Conservation (phyloP, 2,888 invertebrate genomes). For the Sabatieria punctata region DNA sequence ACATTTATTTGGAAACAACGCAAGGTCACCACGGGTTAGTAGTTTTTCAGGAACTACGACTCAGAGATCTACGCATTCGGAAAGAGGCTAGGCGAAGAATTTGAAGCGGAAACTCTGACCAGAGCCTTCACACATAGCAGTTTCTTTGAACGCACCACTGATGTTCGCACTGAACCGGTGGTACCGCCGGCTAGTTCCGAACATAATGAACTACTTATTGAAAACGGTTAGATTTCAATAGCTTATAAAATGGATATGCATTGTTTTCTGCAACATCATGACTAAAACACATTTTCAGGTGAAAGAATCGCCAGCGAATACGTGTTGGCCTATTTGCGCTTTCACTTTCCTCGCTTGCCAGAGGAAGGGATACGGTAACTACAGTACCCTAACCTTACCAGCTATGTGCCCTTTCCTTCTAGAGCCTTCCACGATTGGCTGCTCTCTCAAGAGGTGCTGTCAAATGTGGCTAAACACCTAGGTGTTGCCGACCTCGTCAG, state of each 20-base stretch:
- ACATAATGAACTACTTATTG: constrained; percentile 48
- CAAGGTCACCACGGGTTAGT: too few relatives aligned
- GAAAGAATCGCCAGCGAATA: constrained; percentile 47
- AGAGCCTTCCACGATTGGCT: constrained; percentile 50
- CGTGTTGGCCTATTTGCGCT: constrained; percentile 50
- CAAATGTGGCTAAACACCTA: constrained; percentile 52
- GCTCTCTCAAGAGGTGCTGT: constrained; percentile 47
- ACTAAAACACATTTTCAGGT: too few relatives aligned
- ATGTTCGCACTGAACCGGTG: constrained; percentile 51
- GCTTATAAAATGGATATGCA: too few relatives aligned
- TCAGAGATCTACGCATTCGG: constrained; percentile 25
- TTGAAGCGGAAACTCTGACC: constrained; percentile 50
- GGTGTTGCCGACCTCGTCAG: constrained; percentile 67
- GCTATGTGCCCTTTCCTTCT: constrained; percentile 15
- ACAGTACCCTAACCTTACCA: neutral
- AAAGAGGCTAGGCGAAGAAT: constrained; percentile 46
- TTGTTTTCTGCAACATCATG: too few relatives aligned
- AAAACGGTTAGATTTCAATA: constrained; percentile 45
- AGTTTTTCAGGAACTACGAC: constrained; percentile 21
- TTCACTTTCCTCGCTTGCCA: constrained; percentile 54
- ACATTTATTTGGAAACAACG: too few relatives aligned
- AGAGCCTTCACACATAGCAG: constrained; percentile 62
- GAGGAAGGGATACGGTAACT: constrained; percentile 49
- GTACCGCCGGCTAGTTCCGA: constrained; percentile 36
- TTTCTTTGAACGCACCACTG: constrained; percentile 52